phyloP scores from a whole-genome alignment of 2,888 invertebrate species.

The Atrina japonica region DNA sequence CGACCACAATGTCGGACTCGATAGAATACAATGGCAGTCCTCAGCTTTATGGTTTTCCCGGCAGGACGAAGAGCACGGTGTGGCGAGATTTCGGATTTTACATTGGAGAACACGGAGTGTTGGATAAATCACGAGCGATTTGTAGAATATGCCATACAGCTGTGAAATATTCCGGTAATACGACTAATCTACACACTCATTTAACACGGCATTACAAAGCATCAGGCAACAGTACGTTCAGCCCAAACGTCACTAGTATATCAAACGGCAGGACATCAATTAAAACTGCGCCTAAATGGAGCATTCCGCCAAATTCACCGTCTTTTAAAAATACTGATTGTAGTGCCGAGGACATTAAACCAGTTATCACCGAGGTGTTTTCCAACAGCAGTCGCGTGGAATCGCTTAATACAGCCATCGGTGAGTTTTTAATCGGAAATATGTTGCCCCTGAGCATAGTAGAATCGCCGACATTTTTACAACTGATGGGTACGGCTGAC shows the following conservation, averaged over 20 bases:
- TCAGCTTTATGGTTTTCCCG: conserved; percentile 52
- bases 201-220: conserved; percentile 39
- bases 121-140: conserved; percentile 53
- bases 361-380: conserved; percentile 8
- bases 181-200: conserved; percentile 56
- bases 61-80: conserved; percentile 54
- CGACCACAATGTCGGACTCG: conserved; percentile 21
- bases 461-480: conserved; percentile 48
- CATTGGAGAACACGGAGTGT: conserved; percentile 44
- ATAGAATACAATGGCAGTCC: conserved; percentile 23
- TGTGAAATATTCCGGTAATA: conserved; percentile 55
- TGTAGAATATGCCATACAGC: conserved; percentile 50
- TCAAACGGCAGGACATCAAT: too few relatives aligned
- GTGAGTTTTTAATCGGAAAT: conserved; percentile 48
- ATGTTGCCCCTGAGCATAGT: conserved; percentile 43
- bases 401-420: conserved; percentile 37
- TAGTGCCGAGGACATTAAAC: neutral
- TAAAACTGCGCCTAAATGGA: neutral
- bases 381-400: conserved; percentile 5
- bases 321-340: conserved; percentile 4
- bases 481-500: conserved; percentile 43
- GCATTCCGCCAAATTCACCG: neutral
- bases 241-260: too few relatives aligned
- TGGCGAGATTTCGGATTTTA: conserved; percentile 61
- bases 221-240: neutral